Evolutionary conservation across 2,113 vertebrate genomes (phyloP), one percentile per base, ranked within the genome.

Genomic region (Potamarius usumacintae): DNA sequence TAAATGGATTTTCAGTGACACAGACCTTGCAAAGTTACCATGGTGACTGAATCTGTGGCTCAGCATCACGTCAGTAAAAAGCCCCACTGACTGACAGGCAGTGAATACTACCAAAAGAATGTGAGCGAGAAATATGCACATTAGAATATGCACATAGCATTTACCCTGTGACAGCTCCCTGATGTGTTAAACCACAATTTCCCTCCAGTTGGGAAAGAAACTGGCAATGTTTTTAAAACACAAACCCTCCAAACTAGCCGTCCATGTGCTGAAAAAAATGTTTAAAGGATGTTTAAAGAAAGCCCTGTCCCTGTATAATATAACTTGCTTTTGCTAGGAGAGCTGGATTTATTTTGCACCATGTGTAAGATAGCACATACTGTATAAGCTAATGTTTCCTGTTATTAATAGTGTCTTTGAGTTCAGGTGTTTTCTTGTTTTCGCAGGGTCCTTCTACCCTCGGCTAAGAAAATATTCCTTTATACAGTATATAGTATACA

Each of bases 161-260:
- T 91, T 90, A 91, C 83, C 85, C 87, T 87, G 83, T 90, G 89
- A 90, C 89, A 91, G 84, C 87, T 89, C 87, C 87, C 90, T 90
- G 89, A 91, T 88, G 87, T 91, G 90, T 91, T 91, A 91, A 91
- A 87, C 87, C 90, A 90, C 90, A 90, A 86, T 91, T 85, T 89
- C 71, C 85, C 63, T 87, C 48, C 67, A 85, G 86, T 90, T 88
- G 85, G 90, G 83, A 90, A 90, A 89, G 88, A 89, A 91, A 88
- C 83, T 87, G 89, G 83, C 89, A 85, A 84, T 87, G 82, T 90
- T 89, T 89, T 87, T 85, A 90, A 90, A 90, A 90, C 89, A 90
- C 60, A 78, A 85, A 87, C 89, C 87, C 87, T 89, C 88, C 85
- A 90, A 90, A 90, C 85, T 90, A 90, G 90, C 85, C 79, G 84